Conservation (phyloP, 2,888 invertebrate species). For the Microdon myrmicae region DNA sequence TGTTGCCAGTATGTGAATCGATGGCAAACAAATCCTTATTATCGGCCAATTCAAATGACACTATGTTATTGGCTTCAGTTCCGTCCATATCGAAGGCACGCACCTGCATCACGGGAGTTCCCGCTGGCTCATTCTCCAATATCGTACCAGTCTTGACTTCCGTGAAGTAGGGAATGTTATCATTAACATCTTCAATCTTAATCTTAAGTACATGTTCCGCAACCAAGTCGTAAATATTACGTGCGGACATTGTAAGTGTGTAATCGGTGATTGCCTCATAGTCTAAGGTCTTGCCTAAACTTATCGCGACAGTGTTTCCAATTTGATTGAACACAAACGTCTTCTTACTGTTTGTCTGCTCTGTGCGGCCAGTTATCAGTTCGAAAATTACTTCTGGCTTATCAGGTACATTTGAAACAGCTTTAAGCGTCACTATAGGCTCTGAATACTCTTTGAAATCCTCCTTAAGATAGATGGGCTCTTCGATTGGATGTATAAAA, state of each 20-base stretch:
- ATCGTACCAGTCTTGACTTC: slow-evolving; percentile 85
- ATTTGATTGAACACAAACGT: slow-evolving; percentile 77
- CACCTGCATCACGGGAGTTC: slow-evolving; percentile 86
- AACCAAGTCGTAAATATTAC: slow-evolving; percentile 83
- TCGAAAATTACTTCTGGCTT: slow-evolving; percentile 81
- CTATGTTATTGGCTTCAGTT: slow-evolving; percentile 83
- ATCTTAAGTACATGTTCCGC: slow-evolving; percentile 83
- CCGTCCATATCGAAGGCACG: slow-evolving; percentile 88
- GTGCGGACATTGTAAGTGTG: slow-evolving; percentile 82
- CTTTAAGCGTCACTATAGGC: slow-evolving; percentile 77
- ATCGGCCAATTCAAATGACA: slow-evolving; percentile 78
- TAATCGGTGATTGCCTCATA: slow-evolving; percentile 87
- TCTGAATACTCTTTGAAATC: slow-evolving; percentile 78
- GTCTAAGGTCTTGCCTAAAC: slow-evolving; percentile 81
- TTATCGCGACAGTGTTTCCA: slow-evolving; percentile 78
- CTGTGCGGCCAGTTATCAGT: slow-evolving; percentile 82
- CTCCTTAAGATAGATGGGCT: slow-evolving; percentile 75
- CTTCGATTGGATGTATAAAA: slow-evolving; percentile 71
- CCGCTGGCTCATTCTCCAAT: slow-evolving; percentile 83
- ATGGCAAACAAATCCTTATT: slow-evolving; percentile 82
- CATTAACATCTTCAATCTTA: slow-evolving; percentile 87
- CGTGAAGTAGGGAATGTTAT: slow-evolving; percentile 87
- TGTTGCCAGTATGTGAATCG: slow-evolving; percentile 86
- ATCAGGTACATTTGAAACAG: slow-evolving; percentile 82
- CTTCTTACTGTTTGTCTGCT: slow-evolving; percentile 85